A percentile compares a stretch with the other conserved stretches of the same genome.
phyloP scores from a whole-genome alignment of 2,797 vertebrate genomes.

The Acridotheres tristis region DNA sequence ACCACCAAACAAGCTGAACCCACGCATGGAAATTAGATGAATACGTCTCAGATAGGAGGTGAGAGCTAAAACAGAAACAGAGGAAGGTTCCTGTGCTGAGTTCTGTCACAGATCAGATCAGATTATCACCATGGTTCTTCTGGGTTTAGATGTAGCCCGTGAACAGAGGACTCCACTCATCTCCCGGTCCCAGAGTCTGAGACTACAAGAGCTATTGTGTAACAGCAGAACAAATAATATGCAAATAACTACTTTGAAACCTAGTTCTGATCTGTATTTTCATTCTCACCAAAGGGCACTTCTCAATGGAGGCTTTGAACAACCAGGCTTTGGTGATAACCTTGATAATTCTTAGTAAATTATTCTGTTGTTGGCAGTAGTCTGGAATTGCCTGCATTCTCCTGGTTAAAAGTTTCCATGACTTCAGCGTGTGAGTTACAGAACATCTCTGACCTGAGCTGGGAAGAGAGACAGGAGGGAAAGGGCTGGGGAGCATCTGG shows the following conservation, averaged over 20 bases:
- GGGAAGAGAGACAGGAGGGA: not conserved
- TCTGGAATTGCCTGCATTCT: not conserved
- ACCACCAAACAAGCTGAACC: not conserved
- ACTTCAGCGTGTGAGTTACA: fast-evolving
- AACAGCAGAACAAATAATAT: constrained; percentile 1
- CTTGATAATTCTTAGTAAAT: not conserved
- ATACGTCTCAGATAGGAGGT: not conserved
- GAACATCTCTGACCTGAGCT: not conserved
- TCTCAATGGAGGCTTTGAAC: not conserved
- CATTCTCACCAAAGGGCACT: not conserved
- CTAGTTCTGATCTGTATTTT: not conserved
- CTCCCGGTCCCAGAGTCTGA: not conserved
- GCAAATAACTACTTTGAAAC: not conserved
- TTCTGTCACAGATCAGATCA: not conserved
- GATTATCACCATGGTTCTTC: not conserved
- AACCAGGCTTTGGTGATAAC: not conserved
- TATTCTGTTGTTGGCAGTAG: not conserved
- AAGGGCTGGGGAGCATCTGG: not conserved
- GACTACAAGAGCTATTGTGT: not conserved
- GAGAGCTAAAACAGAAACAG: not conserved
- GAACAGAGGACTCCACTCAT: not conserved
- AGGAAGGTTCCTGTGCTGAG: not conserved
- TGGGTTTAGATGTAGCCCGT: fast-evolving
- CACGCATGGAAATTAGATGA: not conserved
- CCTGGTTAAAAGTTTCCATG: not conserved